These are phyloP conservation scores for Cotesia congregata DNA, from an alignment of 2,888 invertebrate genomes.

Conservation along the genomic window DNA sequence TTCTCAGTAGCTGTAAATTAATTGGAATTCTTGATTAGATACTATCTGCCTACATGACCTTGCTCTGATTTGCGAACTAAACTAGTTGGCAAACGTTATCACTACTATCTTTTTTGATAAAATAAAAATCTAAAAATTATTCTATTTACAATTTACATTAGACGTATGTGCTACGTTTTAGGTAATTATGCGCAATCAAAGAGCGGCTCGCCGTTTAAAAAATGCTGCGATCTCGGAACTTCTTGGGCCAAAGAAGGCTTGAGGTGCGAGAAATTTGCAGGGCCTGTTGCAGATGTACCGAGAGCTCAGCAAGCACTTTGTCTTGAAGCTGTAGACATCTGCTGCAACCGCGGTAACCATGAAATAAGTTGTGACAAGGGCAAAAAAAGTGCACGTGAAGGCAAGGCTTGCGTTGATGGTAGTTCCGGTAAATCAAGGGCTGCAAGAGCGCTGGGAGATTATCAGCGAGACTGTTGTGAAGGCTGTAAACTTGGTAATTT, in stretches of 20 bases:
- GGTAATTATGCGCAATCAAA: slow-evolving; percentile 40
- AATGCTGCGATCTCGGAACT: slow-evolving; percentile 73
- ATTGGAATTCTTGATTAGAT: background rate
- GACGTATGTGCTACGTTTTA: background rate
- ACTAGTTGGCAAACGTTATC: background rate
- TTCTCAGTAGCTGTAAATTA: background rate
- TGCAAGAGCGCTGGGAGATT: slow-evolving; percentile 50
- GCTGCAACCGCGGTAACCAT: slow-evolving; percentile 72
- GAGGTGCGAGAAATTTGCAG: slow-evolving; percentile 71
- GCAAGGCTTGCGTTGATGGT: slow-evolving; percentile 63
- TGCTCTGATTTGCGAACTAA: background rate
- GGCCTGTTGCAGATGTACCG: slow-evolving; percentile 73
- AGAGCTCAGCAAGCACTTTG: slow-evolving; percentile 75
- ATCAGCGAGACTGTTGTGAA: slow-evolving; percentile 67
- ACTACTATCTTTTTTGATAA: background rate
- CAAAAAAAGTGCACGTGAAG: slow-evolving; percentile 71
- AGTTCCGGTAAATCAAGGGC: slow-evolving; percentile 50
- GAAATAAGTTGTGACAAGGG: slow-evolving; percentile 72
- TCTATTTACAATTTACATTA: no score
- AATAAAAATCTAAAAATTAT: background rate
- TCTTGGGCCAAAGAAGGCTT: slow-evolving; percentile 71
- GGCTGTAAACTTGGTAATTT: slow-evolving; percentile 64
- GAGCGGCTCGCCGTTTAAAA: slow-evolving; percentile 59
- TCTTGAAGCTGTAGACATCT: slow-evolving; percentile 76
- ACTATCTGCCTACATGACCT: background rate